These are phyloP conservation scores for Trichacis sp. DNA, from an alignment of 2,888 invertebrate species.

Conservation along the genomic window DNA sequence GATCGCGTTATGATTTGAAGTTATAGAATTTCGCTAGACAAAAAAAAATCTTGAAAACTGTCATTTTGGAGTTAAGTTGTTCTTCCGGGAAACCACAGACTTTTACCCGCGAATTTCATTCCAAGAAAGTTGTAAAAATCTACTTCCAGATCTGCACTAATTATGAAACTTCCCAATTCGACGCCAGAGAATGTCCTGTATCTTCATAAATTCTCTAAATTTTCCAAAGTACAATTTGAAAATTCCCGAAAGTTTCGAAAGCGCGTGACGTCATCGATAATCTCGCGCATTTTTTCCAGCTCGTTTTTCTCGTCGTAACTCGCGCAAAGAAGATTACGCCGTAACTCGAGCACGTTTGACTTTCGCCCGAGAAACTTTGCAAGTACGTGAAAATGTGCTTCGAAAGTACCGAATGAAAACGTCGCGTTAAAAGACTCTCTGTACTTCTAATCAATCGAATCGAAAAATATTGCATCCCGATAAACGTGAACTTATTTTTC, in stretches of 20 bases:
- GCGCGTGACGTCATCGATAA: background rate
- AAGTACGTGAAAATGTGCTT: background rate
- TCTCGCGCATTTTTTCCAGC: background rate
- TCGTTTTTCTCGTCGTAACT: background rate
- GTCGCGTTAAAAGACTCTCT: background rate
- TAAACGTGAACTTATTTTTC: background rate
- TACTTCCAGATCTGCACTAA: no score
- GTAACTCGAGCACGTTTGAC: no score
- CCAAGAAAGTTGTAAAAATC: no score
- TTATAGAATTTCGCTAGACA: no score
- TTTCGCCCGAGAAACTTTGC: background rate
- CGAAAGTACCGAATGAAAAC: background rate
- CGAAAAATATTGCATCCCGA: background rate
- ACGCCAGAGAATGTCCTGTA: background rate
- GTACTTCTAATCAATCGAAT: background rate
- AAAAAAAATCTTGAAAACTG: no score
- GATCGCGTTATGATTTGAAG: no score
- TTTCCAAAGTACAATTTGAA: background rate
- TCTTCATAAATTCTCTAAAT: background rate
- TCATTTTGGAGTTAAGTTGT: no score
- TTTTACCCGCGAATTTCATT: no score
- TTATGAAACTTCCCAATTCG: no score
- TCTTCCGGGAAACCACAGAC: no score
- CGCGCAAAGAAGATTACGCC: background rate
- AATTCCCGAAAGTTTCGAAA: background rate